Evolutionary conservation across 2,113 vertebrate species (phyloP), one percentile per base, ranked within the genome.

Genomic region (Paraplagusia blochii): DNA sequence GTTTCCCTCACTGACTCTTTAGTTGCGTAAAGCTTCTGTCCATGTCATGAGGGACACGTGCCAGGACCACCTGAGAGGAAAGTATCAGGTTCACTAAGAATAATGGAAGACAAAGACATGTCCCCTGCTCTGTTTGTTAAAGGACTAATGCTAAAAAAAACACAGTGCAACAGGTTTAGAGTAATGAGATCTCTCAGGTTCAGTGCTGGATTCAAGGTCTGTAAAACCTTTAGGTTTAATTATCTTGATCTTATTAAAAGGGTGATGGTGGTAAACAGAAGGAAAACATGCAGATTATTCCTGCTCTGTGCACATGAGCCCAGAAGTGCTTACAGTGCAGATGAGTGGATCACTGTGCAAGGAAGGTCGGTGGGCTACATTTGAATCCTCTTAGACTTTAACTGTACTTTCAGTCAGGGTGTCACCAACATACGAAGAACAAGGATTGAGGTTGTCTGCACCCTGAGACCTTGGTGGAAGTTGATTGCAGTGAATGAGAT

Each of bases 381-480:
- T 67, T 47, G 55, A 85, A 89, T 86, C 86, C 68, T 77, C 63
- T 85, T 86, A 88, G 75, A 65, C 58, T 40, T 56, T 55, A 56
- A 79, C 66, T 66, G 22, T 77, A 64, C 38, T 58, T 59, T 52
- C 34, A 12, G 40, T 59, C 50, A 62, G 59, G 60, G 69, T 70
- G 65, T 59, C 62, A 73, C 65, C 69, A 64, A 76, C 76, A 56
- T 53, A 58, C 5, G 40, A 19, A 22, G 71, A 66, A 52, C 36
- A 44, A 57, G 35, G 11, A 8, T 2, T 29, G 22, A 29, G 22
- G 22, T 29, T 29, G 22, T 29, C 22, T 29, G 22, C 22, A 29
- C 22, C 6, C 22, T n/a, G 22, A 29, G 6, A 29, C 22, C 6
- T 29, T 6, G 6, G 6, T 6, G 2, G 22, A 6, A 29, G 6